Evolutionary conservation across 2,888 invertebrate genomes (phyloP).

Genomic region (Ashinkailepas kermadecensis): DNA sequence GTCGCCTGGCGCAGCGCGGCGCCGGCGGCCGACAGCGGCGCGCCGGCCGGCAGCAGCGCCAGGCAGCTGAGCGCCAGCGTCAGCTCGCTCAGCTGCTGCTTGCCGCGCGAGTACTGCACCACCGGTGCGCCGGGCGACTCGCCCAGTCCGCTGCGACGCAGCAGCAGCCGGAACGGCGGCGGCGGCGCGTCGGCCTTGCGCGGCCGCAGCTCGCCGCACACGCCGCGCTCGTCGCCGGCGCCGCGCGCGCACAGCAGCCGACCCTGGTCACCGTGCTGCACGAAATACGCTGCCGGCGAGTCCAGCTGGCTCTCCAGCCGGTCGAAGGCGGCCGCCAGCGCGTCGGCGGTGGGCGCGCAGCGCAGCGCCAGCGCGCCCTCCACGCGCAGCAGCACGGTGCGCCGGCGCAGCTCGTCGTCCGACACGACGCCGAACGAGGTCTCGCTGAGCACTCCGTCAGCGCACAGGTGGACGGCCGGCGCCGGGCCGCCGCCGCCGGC

Average conservation of each 20-base stretch:
- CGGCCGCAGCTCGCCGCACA: not conserved
- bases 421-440: not conserved
- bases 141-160: not conserved
- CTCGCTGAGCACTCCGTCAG: not conserved
- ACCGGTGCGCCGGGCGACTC: not conserved
- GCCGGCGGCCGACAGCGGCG: not conserved
- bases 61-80: not conserved
- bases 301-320: not conserved
- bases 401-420: not conserved
- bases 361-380: slow-evolving; percentile 1
- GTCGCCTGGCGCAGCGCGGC: slow-evolving; percentile 12
- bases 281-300: not conserved
- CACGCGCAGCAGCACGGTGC: not conserved
- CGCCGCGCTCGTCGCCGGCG: not conserved
- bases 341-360: not conserved
- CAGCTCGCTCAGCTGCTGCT: not conserved
- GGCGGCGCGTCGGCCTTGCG: too few species aligned
- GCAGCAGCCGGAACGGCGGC: not conserved
- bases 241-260: slow-evolving; percentile 1
- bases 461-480: not conserved
- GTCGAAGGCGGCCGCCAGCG: not conserved
- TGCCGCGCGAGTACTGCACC: not conserved
- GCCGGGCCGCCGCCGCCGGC: not conserved
- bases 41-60: not conserved
- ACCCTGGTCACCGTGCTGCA: not conserved